Conservation (phyloP, 2,797 vertebrate genomes). For the Bufotes viridis region DNA sequence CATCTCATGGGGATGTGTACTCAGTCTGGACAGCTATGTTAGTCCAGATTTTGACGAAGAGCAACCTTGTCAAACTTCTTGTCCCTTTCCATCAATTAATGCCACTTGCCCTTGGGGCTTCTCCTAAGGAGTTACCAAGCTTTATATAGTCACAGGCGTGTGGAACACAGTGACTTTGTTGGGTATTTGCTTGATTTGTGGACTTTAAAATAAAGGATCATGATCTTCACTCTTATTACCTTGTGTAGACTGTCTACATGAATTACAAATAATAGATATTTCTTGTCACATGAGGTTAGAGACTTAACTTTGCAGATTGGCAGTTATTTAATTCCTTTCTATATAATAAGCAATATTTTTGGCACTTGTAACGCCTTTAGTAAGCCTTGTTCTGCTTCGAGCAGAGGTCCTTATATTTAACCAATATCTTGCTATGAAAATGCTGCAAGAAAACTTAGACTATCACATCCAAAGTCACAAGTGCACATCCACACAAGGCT, state of each 20-base stretch:
- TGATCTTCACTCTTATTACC: conserved; percentile 24
- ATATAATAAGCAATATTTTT: background rate
- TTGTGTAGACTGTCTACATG: conserved; percentile 23
- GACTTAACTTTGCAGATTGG: background rate
- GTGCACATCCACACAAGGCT: too few relatives aligned
- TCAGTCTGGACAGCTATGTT: conserved; percentile 19
- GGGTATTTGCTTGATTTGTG: conserved; percentile 23
- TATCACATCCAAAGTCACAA: too few relatives aligned
- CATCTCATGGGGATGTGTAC: conserved; percentile 22
- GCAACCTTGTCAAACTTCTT: conserved; percentile 43
- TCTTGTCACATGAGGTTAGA: background rate
- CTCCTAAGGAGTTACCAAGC: conserved; percentile 40
- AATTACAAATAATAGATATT: conserved; percentile 18
- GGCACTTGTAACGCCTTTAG: background rate
- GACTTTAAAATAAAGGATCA: background rate
- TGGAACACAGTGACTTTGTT: conserved; percentile 29
- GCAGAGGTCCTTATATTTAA: background rate
- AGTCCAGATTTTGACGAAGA: conserved; percentile 33
- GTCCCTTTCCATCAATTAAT: conserved; percentile 43
- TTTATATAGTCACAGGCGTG: conserved; percentile 43
- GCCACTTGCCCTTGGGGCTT: conserved; percentile 35
- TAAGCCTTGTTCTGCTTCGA: background rate
- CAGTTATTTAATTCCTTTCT: background rate
- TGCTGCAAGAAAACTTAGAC: too few relatives aligned
- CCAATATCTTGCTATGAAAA: background rate